Conservation (phyloP, 2,113 vertebrate species). For the Lampris incognitus region DNA sequence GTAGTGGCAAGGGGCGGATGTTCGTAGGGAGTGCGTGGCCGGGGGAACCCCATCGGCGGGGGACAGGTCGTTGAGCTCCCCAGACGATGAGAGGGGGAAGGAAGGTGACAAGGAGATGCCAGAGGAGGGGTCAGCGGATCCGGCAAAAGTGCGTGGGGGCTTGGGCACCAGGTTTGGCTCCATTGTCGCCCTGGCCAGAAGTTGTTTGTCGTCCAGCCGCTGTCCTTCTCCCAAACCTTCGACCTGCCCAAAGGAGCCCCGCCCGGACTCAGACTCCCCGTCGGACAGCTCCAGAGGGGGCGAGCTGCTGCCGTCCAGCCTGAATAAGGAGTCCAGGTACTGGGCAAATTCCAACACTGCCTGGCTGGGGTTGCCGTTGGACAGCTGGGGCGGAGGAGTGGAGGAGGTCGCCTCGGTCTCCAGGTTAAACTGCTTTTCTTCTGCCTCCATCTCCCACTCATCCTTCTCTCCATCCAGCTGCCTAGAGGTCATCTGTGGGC, state of each 20-base stretch:
- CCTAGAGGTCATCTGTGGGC: constrained; percentile 60
- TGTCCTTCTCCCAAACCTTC: constrained; percentile 89
- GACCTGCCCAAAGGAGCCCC: constrained; percentile 83
- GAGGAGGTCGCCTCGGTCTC: constrained; percentile 55
- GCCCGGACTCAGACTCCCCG: constrained; percentile 83
- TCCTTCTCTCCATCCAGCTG: constrained; percentile 45
- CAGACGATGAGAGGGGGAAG: constrained; percentile 95
- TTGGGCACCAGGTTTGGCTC: constrained; percentile 98
- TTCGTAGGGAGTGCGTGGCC: constrained; percentile 88
- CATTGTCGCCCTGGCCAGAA: constrained; percentile 92
- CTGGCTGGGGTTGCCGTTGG: constrained; percentile 95
- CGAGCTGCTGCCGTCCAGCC: constrained; percentile 93
- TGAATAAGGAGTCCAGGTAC: constrained; percentile 98
- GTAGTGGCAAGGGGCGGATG: constrained; percentile 89
- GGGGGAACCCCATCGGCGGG: constrained; percentile 87
- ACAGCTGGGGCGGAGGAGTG: constrained; percentile 76
- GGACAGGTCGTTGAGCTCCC: constrained; percentile 95
- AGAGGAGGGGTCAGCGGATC: constrained; percentile 94
- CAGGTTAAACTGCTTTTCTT: constrained; percentile 42
- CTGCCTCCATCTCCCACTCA: constrained; percentile 51
- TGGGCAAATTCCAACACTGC: constrained; percentile 97
- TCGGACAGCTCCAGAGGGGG: constrained; percentile 93
- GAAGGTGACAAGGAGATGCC: constrained; percentile 97
- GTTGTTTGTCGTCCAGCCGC: constrained; percentile 86
- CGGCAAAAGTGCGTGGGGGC: constrained; percentile 93